Conservation (phyloP, 2,888 invertebrate genomes). For the Azorinus chamasolen region DNA sequence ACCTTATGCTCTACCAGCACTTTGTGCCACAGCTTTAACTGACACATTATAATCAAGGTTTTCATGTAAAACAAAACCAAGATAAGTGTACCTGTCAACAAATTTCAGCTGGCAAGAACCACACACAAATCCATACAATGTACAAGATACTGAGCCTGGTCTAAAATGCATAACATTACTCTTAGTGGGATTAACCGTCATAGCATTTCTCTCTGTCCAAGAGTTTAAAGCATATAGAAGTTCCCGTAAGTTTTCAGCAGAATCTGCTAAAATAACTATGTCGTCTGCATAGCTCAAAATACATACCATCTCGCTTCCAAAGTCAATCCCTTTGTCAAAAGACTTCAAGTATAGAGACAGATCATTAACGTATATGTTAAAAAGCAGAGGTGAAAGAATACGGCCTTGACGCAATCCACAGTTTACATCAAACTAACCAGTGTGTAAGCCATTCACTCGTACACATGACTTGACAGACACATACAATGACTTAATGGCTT, state of each 20-base stretch:
- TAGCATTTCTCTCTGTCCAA: constrained; percentile 45
- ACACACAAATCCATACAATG: constrained; percentile 31
- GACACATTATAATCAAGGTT: constrained; percentile 39
- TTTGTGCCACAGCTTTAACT: constrained; percentile 37
- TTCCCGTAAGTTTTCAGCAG: constrained; percentile 39
- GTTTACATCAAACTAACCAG: constrained; percentile 44
- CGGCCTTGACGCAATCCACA: too few relatives aligned
- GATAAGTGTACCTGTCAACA: constrained; percentile 40
- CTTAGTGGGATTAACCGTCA: constrained; percentile 49
- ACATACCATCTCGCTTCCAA: constrained; percentile 34
- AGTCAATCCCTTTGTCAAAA: constrained; percentile 30
- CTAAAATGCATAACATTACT: constrained; percentile 58
- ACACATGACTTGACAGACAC: constrained; percentile 27
- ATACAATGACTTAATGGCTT: constrained; percentile 34
- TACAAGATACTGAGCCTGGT: constrained; percentile 4
- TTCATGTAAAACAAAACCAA: constrained; percentile 45
- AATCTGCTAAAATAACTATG: constrained; percentile 44
- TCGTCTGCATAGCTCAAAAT: constrained; percentile 55
- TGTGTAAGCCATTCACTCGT: constrained; percentile 14
- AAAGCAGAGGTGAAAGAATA: constrained; percentile 53
- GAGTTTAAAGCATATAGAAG: constrained; percentile 34
- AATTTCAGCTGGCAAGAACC: constrained; percentile 23
- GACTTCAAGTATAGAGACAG: constrained; percentile 26
- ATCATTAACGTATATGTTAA: constrained; percentile 51
- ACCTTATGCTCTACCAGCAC: constrained; percentile 42